Percentiles rank a stretch among this genome's conserved stretches.
phyloP scores from a whole-genome alignment of 2,888 invertebrate genomes.

The Drosophila formosana region DNA sequence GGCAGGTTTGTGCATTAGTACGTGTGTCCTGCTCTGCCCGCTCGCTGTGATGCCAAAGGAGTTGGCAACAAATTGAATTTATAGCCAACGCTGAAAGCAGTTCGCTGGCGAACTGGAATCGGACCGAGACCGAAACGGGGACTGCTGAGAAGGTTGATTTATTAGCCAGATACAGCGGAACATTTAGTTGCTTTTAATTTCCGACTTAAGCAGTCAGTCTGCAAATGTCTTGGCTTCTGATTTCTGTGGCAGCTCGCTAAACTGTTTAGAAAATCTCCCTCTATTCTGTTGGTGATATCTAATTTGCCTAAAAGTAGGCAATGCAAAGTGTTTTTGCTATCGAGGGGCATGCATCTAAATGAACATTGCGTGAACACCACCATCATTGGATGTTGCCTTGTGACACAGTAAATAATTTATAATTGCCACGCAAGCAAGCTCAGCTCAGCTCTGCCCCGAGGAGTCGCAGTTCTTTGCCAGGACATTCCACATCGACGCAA shows the following conservation, averaged over 20 bases:
- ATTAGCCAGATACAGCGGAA: slow-evolving; percentile 66
- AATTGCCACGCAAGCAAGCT: slow-evolving; percentile 58
- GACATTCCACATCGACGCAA: background rate
- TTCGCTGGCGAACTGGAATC: slow-evolving; percentile 21
- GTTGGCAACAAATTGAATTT: slow-evolving; percentile 72
- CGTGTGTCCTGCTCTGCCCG: slow-evolving; percentile 28
- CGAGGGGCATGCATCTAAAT: slow-evolving; percentile 76
- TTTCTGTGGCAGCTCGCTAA: slow-evolving; percentile 42
- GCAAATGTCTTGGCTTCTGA: slow-evolving; percentile 21
- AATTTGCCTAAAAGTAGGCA: slow-evolving; percentile 77
- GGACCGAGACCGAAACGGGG: too few relatives aligned
- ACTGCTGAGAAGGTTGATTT: slow-evolving; percentile 59
- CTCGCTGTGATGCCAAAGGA: slow-evolving; percentile 35
- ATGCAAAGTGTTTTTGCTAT: slow-evolving; percentile 46
- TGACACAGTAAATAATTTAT: slow-evolving; percentile 69
- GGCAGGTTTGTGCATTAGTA: slow-evolving; percentile 67
- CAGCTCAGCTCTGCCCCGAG: background rate
- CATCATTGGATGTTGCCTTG: slow-evolving; percentile 49
- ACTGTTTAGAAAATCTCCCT: slow-evolving; percentile 43
- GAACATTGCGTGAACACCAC: slow-evolving; percentile 68
- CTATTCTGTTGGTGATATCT: slow-evolving; percentile 12
- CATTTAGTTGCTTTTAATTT: slow-evolving; percentile 75
- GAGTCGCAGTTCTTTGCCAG: background rate
- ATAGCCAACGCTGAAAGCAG: slow-evolving; percentile 64
- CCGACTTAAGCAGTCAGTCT: slow-evolving; percentile 67